These are phyloP conservation scores for Agrochola lota DNA, from an alignment of 2,888 invertebrate genomes.

Conservation along the genomic window DNA sequence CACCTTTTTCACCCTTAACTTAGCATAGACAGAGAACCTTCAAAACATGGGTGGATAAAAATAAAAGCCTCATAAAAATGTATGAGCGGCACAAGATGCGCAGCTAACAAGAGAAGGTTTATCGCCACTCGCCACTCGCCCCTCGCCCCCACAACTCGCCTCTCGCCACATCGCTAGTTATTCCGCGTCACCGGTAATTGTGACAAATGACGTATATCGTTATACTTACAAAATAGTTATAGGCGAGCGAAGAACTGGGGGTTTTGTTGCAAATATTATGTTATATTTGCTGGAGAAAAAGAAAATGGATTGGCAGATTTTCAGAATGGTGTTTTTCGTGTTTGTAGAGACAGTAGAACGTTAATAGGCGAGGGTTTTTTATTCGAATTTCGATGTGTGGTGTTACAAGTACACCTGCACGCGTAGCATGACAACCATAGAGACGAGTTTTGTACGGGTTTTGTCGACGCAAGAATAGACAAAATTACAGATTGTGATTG, in stretches of 20 bases:
- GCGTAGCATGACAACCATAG: too few species aligned
- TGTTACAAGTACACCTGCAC: not conserved
- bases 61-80: slow-evolving; percentile 88
- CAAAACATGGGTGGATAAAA: slow-evolving; percentile 88
- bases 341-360: not conserved
- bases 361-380: not conserved
- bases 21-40: slow-evolving; percentile 54
- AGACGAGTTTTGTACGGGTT: too few species aligned
- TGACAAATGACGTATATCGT: slow-evolving; percentile 86
- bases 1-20: slow-evolving; percentile 32
- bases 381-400: not conserved
- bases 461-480: too few species aligned
- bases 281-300: slow-evolving; percentile 23
- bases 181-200: slow-evolving; percentile 89
- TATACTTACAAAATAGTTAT: slow-evolving; percentile 73
- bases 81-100: slow-evolving; percentile 84
- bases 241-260: slow-evolving; percentile 26
- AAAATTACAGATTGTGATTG: too few species aligned
- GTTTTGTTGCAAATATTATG: slow-evolving; percentile 19
- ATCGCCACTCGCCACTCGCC: slow-evolving; percentile 60
- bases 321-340: not conserved
- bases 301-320: slow-evolving; percentile 8
- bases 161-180: slow-evolving; percentile 78
- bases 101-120: slow-evolving; percentile 83
- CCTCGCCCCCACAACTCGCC: slow-evolving; percentile 36